Evolutionary conservation across 1,140 invertebrate genomes (phyloP), one percentile per base, ranked within the genome.

Genomic region (Drosophila neocordata): DNA sequence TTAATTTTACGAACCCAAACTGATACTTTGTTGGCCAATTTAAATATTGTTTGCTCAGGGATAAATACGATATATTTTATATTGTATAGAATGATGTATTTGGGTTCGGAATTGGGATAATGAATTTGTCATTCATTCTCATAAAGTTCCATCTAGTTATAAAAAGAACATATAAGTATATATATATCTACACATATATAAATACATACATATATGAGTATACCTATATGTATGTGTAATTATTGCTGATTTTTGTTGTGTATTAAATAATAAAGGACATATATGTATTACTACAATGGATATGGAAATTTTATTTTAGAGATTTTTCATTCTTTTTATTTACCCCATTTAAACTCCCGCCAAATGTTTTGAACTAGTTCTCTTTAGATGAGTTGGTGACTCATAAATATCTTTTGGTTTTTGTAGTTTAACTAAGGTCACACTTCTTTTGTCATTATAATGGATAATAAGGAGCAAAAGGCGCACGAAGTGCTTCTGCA

Each of bases 401-500:
- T 20, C 15, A 48, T 48, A 4, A 1, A 0, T 9, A 0, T 20
- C 27, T 20, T 15, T 48, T 48, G 2, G 18, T 11, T 9, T 48
- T 44, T 18, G 8, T 0, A 24, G 0, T 11, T 1, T 1, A 3
- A 20, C 1, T 44, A 20, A 9, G 41, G 24, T 31, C n/a, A 55
- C 24, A 13, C 22, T 53, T 4, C 1, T n/a, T 51, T 20, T 24
- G 13, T 51, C 6, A 15, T 13, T 52, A 65, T 64, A 52, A 80
- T 81, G 79, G 79, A 83, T 4, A 83, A 78, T 4, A 83, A 78
- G 63, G 80, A 79, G 52, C 53, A 20, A 13, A 58, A 79, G 57
- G 65, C 44, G 13, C 66, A 67, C 27, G 80, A 79, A n/a, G 53
- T 9, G 37, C 64, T 83, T 24, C 12, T 64, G 41, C 59, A 68